Percentiles rank a stretch among this genome's conserved stretches.
Evolutionary conservation across 2,797 vertebrate genomes (phyloP).

Genomic region (Parambassis ranga): DNA sequence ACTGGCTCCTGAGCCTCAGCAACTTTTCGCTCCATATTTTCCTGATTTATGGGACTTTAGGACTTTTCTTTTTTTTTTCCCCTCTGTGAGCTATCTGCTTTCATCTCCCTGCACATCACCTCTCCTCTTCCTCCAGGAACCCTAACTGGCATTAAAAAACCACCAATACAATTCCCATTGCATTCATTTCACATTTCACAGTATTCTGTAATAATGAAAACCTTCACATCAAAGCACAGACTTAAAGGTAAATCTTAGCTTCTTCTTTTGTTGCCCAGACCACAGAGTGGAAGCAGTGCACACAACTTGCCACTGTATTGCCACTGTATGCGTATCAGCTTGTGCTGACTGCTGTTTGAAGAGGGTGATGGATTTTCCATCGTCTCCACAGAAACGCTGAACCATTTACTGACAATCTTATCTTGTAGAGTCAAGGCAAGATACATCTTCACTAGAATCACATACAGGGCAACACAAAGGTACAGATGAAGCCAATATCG

Average conservation of each 20-base stretch:
- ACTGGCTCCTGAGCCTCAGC: conserved; percentile 4
- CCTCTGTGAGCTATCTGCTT: conserved; percentile 40
- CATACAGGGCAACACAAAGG: too few species aligned
- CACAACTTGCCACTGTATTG: conserved; percentile 26
- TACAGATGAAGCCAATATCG: too few species aligned
- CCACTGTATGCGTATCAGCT: conserved; percentile 12
- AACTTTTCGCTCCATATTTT: conserved; percentile 16
- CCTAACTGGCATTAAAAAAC: conserved; percentile 22
- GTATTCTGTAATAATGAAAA: conserved; percentile 44
- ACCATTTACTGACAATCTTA: conserved; percentile 9
- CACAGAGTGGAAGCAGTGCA: conserved; percentile 19
- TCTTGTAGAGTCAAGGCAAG: neutral
- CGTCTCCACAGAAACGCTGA: conserved; percentile 7
- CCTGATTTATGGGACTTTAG: conserved; percentile 47
- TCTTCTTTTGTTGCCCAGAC: conserved; percentile 44
- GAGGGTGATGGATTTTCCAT: neutral
- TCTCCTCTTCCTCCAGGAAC: conserved; percentile 11
- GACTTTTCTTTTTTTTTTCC: conserved; percentile 37
- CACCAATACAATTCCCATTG: conserved; percentile 44
- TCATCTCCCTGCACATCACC: conserved; percentile 51
- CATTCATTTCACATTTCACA: conserved; percentile 56
- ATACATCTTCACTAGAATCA: too few species aligned
- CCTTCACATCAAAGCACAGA: conserved; percentile 55
- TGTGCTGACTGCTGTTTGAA: conserved; percentile 16
- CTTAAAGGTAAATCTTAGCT: conserved; percentile 35